Percentiles rank a stretch among this genome's conserved stretches.
These are phyloP conservation scores for Heliothis virescens DNA, from an alignment of 1,140 invertebrate species.

Conservation along the genomic window DNA sequence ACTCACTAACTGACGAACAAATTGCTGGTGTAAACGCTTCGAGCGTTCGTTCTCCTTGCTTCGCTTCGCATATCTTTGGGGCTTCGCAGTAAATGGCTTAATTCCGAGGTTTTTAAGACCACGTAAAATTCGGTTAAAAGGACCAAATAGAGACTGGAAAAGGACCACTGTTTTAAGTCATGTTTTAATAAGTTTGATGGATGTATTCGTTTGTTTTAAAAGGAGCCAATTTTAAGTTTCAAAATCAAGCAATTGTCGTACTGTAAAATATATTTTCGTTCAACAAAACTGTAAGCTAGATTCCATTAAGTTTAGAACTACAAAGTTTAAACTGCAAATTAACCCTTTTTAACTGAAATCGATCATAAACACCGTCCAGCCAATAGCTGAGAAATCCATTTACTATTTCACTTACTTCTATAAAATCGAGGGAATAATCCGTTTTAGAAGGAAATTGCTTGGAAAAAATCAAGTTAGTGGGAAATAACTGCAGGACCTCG, in stretches of 20 bases:
- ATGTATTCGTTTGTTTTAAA: too few species aligned
- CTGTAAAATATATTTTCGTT: too few species aligned
- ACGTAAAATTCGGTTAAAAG: background rate
- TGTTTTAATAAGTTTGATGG: too few species aligned
- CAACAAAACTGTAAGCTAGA: too few species aligned
- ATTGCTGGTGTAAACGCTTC: conserved; percentile 6
- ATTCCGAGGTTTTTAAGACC: background rate
- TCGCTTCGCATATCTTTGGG: background rate
- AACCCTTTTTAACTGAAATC: background rate
- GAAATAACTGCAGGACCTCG: conserved; percentile 26
- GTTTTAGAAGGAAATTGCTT: conserved; percentile 39
- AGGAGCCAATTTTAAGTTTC: too few species aligned
- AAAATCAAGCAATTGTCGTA: too few species aligned
- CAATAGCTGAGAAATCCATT: conserved; percentile 19
- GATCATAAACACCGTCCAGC: conserved; percentile 4
- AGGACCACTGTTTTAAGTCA: too few species aligned
- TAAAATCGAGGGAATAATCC: conserved; percentile 33
- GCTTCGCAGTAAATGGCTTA: background rate
- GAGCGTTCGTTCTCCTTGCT: background rate
- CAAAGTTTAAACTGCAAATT: background rate
- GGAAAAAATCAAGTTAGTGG: conserved; percentile 39
- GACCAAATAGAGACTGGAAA: too few species aligned
- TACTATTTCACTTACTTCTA: conserved; percentile 6
- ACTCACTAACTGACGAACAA: conserved; percentile 19
- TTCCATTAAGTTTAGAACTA: background rate